Conservation (phyloP, 2,113 vertebrate species). For the Triplophysa rosa region DNA sequence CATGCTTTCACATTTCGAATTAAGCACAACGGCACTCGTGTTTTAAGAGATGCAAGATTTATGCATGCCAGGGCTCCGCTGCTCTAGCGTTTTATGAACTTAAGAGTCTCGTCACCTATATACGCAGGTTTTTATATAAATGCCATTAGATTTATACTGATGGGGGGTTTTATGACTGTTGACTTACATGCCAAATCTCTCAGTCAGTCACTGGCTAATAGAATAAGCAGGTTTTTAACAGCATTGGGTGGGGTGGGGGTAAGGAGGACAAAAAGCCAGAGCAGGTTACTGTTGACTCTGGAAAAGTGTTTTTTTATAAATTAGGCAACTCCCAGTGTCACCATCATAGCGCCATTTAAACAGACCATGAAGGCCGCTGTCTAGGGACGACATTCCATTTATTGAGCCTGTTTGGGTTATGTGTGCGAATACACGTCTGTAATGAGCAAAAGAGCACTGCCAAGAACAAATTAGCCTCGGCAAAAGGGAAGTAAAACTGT, state of each 20-base stretch:
- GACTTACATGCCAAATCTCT: constrained; percentile 37
- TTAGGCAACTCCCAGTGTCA: constrained; percentile 35
- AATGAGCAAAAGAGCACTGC: constrained; percentile 42
- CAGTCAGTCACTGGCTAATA: constrained; percentile 45
- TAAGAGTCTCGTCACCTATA: constrained; percentile 49
- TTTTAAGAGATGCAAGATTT: constrained; percentile 50
- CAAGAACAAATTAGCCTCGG: constrained; percentile 36
- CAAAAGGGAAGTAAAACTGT: constrained; percentile 42
- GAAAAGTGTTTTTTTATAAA: constrained; percentile 44
- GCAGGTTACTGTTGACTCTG: constrained; percentile 52
- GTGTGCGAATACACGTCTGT: constrained; percentile 9
- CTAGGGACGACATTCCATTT: constrained; percentile 44
- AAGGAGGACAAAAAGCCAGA: constrained; percentile 37
- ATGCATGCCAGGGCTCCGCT: constrained; percentile 35
- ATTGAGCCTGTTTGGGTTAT: constrained; percentile 2
- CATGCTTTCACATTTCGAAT: not conserved
- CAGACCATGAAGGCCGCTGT: constrained; percentile 48
- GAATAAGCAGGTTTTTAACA: constrained; percentile 45
- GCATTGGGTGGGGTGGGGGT: constrained; percentile 28
- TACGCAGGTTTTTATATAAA: constrained; percentile 51
- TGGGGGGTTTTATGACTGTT: constrained; percentile 45
- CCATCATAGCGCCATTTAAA: constrained; percentile 53
- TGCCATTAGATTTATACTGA: constrained; percentile 50
- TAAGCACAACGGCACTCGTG: constrained; percentile 10
- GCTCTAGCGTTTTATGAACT: constrained; percentile 50